Evolutionary conservation across 1,140 invertebrate genomes (phyloP).

Genomic region (Diplogasteroides magnus): DNA sequence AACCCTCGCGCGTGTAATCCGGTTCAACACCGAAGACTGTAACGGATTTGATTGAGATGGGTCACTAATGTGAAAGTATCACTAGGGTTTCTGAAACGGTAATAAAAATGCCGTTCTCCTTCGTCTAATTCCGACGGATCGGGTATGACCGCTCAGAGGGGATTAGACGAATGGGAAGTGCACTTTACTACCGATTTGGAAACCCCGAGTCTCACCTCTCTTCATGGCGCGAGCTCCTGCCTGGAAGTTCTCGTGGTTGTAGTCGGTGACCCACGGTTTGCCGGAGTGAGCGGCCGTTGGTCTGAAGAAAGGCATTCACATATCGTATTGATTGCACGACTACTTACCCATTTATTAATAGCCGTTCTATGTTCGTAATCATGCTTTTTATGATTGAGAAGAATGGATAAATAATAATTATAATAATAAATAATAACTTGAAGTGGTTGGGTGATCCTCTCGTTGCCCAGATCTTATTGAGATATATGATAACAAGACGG

Average conservation of each 20-base stretch:
- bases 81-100: too few species aligned
- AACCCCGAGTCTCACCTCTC: slow-evolving; percentile 62
- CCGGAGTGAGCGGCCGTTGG: slow-evolving; percentile 71
- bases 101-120: slow-evolving; percentile 2
- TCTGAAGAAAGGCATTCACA: too few species aligned
- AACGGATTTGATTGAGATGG: slow-evolving; percentile 60
- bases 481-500: slow-evolving; percentile 62
- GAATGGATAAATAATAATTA: slow-evolving; percentile 23
- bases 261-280: slow-evolving; percentile 83
- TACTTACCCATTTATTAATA: too few species aligned
- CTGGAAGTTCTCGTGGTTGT: slow-evolving; percentile 80
- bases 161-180: too few species aligned
- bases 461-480: slow-evolving; percentile 32
- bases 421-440: slow-evolving; percentile 27
- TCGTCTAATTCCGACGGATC: too few species aligned
- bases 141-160: background rate
- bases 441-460: slow-evolving; percentile 31
- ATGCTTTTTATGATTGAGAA: too few species aligned
- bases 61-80: too few species aligned
- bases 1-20: slow-evolving; percentile 88
- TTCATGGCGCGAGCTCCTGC: slow-evolving; percentile 80
- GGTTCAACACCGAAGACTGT: slow-evolving; percentile 82
- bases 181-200: too few species aligned
- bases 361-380: too few species aligned
- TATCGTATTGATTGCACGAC: too few species aligned